Base-by-base conservation (phyloP, 2,888 invertebrate genomes). In the Callinectes sapidus region DNA sequence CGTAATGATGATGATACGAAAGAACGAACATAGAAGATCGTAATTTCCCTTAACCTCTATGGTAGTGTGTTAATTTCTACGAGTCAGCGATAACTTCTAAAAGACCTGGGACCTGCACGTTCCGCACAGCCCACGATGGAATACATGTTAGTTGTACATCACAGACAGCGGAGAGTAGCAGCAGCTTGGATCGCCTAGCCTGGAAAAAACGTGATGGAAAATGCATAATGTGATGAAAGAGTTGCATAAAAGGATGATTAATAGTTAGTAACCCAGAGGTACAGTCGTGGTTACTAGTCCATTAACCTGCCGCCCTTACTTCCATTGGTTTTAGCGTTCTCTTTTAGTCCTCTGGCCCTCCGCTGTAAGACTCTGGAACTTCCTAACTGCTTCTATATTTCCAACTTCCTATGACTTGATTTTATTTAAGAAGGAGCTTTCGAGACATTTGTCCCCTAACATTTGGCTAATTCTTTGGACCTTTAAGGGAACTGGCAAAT, bases 171-270 rank as follows among this genome's bases (percentile, higher is more conserved):
- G 81, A 71, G 71, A 81, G n/a, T 32, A 81, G 35, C 16, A 81
- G 81, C 81, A 81, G 81, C 81, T 81, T 35, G 35, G 35, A 81
- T 81, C 81, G 81, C 35, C 81, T 71, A 71, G 28, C 71, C 71
- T 71, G 71, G 71, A 28, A 28, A 13, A 71, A 71, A 1, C 23
- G 18, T 18, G 28, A 77, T 77, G 71, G 71, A 77, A 77, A 77
- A 28, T 77, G 71, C 71, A 32, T 77, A 77, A 77, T 28, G 71
- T 77, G 71, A 77, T 77, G 28, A 77, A 28, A 77, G n/a, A 77
- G n/a, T 77, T 77, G 71, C 71, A 77, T 77, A 77, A 77, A 77
- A 28, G 28, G 28, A 28, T 77, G n/a, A 77, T 77, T 77, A 77
- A 77, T 13, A 77, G 71, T 77, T 77, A 28, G 28, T 77, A 77